phyloP scores from a whole-genome alignment of 2,888 invertebrate species.

The Chalcis sispes region DNA sequence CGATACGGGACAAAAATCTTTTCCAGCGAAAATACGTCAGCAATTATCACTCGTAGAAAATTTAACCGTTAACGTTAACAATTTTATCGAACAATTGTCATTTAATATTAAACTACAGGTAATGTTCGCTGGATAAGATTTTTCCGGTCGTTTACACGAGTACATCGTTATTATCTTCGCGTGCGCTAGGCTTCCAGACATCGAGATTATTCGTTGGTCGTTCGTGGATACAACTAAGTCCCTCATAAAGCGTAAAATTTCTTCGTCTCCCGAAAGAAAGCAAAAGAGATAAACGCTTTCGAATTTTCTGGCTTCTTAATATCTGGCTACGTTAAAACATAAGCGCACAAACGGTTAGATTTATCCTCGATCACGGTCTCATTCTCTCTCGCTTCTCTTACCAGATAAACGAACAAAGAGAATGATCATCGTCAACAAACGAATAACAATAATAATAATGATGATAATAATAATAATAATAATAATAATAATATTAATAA shows the following conservation, averaged over 20 bases:
- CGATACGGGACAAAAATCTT: background rate
- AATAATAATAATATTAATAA: too few species aligned
- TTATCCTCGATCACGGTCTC: constrained; percentile 1
- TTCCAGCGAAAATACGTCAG: background rate
- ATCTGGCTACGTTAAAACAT: constrained; percentile 30
- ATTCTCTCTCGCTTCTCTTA: background rate
- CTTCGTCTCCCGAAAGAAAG: background rate
- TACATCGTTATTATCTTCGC: constrained; percentile 18
- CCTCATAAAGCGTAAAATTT: constrained; percentile 8
- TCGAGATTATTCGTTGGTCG: constrained; percentile 26
- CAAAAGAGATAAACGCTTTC: constrained; percentile 14
- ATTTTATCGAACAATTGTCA: too few species aligned
- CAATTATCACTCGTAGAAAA: too few species aligned
- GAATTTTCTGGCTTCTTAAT: constrained; percentile 5
- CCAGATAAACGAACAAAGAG: too few species aligned
- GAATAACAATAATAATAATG: too few species aligned
- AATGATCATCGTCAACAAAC: too few species aligned
- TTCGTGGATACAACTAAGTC: background rate
- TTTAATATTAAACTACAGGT: too few species aligned
- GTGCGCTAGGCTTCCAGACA: constrained; percentile 12
- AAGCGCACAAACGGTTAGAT: constrained; percentile 32
- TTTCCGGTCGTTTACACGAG: background rate
- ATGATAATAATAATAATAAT: too few species aligned
- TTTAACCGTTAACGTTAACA: too few species aligned
- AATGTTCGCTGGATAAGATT: background rate